phyloP scores from a whole-genome alignment of 2,797 vertebrate species.

The Masticophis lateralis region DNA sequence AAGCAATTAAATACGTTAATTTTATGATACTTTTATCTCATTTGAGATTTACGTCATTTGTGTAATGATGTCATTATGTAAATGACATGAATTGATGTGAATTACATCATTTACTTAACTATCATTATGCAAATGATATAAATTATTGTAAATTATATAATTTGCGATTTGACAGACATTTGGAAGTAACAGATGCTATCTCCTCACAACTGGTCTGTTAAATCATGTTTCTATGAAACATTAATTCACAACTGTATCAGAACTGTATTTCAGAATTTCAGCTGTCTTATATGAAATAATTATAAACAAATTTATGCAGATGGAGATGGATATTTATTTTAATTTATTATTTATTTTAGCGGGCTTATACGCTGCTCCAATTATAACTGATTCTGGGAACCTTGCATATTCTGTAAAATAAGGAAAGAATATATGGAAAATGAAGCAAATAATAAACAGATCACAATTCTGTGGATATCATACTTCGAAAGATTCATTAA shows the following conservation, averaged over 20 bases:
- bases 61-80: neutral
- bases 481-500: neutral
- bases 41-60: neutral
- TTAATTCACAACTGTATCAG: neutral
- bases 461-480: neutral
- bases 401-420: neutral
- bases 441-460: neutral
- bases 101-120: neutral
- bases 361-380: neutral
- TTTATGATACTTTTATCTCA: neutral
- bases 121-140: neutral
- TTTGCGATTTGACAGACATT: neutral
- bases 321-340: neutral
- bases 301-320: constrained; percentile 1
- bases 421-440: neutral
- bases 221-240: neutral
- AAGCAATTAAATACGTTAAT: neutral
- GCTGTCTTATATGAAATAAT: neutral
- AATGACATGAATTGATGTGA: neutral
- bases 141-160: neutral
- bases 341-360: neutral
- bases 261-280: neutral
- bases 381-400: neutral
- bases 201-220: neutral
- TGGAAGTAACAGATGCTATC: neutral